Conservation (phyloP, 2,888 invertebrate genomes). For the Cerastis leucographa region DNA sequence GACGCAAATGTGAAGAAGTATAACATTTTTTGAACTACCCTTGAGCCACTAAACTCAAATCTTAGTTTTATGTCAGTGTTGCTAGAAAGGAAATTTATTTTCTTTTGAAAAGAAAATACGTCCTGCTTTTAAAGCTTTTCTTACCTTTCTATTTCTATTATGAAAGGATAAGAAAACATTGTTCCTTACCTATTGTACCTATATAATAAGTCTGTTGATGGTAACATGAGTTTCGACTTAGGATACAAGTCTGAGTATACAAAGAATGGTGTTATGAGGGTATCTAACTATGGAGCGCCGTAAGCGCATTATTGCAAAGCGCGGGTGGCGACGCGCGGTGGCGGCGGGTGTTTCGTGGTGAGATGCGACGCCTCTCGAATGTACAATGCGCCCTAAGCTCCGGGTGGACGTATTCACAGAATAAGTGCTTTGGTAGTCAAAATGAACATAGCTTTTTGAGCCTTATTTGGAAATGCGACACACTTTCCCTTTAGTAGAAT, state of each 20-base stretch:
- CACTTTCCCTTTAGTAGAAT: slow-evolving; percentile 77
- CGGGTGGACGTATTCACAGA: slow-evolving; percentile 81
- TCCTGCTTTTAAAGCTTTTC: slow-evolving; percentile 64
- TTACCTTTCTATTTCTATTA: slow-evolving; percentile 72
- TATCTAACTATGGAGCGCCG: slow-evolving; percentile 81
- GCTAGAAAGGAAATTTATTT: slow-evolving; percentile 62
- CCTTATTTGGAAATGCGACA: slow-evolving; percentile 80
- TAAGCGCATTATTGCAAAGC: slow-evolving; percentile 89
- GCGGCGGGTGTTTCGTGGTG: slow-evolving; percentile 72
- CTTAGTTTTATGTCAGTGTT: slow-evolving; percentile 37
- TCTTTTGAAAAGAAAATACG: slow-evolving; percentile 64
- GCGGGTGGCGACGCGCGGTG: slow-evolving; percentile 73
- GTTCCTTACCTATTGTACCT: slow-evolving; percentile 75
- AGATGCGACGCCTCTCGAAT: slow-evolving; percentile 83
- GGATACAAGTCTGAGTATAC: slow-evolving; percentile 80
- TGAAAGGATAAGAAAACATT: slow-evolving; percentile 76
- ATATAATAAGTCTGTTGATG: slow-evolving; percentile 76
- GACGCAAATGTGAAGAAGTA: neutral
- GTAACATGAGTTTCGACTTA: slow-evolving; percentile 88
- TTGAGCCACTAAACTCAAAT: slow-evolving; percentile 21
- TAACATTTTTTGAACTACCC: neutral
- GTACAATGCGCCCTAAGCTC: slow-evolving; percentile 87
- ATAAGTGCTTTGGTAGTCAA: slow-evolving; percentile 85
- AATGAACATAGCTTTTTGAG: slow-evolving; percentile 84
- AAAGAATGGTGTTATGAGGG: slow-evolving; percentile 87